Evolutionary conservation across 1,140 invertebrate species (phyloP).

Genomic region (Philotrypesis tridentata): DNA sequence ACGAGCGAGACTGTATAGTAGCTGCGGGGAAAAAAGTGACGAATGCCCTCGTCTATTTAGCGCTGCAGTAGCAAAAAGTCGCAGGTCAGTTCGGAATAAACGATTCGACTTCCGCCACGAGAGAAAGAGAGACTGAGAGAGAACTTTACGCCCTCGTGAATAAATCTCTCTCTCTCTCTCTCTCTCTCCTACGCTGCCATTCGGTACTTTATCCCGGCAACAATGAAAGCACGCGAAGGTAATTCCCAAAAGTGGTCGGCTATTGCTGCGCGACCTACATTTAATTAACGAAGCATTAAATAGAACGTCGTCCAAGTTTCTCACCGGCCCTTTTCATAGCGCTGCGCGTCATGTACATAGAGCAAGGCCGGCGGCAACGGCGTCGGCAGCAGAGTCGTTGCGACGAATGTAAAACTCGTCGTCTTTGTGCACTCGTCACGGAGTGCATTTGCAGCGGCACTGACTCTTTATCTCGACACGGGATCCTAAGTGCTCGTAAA

Average conservation of each 20-base stretch:
- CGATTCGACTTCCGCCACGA: too few relatives aligned
- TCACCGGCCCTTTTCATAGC: neutral
- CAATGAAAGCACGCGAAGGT: neutral
- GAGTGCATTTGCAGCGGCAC: neutral
- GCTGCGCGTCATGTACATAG: neutral
- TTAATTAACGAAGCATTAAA: conserved; percentile 13
- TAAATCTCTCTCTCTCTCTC: neutral
- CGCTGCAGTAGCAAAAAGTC: neutral
- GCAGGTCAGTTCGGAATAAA: neutral
- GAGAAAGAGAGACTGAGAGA: neutral
- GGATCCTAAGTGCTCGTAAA: conserved; percentile 46
- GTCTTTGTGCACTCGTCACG: neutral
- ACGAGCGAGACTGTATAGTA: neutral
- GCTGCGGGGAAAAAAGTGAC: neutral
- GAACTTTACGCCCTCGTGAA: neutral
- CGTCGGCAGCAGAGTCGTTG: too few relatives aligned
- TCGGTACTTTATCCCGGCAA: neutral
- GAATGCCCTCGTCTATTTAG: too few relatives aligned
- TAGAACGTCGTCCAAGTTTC: neutral
- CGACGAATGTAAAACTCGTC: neutral
- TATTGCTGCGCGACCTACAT: neutral
- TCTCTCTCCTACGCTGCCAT: too few relatives aligned
- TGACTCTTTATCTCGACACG: conserved; percentile 35
- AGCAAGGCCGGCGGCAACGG: neutral
- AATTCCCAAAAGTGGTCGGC: neutral